Evolutionary conservation across 2,113 vertebrate species (phyloP).

Genomic region (Nibea albiflora): DNA sequence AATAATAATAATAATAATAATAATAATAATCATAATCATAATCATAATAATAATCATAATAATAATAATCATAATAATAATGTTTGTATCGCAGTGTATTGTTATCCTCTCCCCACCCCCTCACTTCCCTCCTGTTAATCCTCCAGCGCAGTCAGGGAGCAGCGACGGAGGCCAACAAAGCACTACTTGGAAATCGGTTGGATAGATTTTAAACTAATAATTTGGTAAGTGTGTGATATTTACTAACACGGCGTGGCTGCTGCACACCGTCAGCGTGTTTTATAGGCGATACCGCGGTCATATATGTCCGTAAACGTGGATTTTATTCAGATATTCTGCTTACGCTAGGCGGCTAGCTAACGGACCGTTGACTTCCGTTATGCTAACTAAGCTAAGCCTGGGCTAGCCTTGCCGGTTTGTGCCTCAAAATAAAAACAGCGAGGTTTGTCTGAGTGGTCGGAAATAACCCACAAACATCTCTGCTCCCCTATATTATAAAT

Average conservation of each 20-base stretch:
- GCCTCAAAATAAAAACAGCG: background rate
- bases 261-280: rapidly evolving
- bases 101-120: constrained; percentile 53
- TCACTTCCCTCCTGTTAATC: constrained; percentile 75
- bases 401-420: constrained; percentile 45
- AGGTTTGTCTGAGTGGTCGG: background rate
- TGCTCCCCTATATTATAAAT: background rate
- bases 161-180: constrained; percentile 74
- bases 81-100: constrained; percentile 19
- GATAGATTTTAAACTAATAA: constrained; percentile 47
- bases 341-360: constrained; percentile 61
- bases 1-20: no score
- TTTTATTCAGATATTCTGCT: constrained; percentile 44
- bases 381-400: constrained; percentile 64
- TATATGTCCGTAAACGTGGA: background rate
- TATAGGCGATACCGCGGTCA: rapidly evolving
- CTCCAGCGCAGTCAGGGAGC: constrained; percentile 60
- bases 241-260: rapidly evolving
- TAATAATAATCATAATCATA: background rate
- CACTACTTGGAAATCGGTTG: constrained; percentile 50
- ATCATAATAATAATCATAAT: no score
- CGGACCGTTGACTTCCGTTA: constrained; percentile 73
- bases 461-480: rapidly evolving
- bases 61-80: no score
- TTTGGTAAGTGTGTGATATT: constrained; percentile 51